Evolutionary conservation across 64 coral and sea anemone species (phyloP).

Genomic region (Montipora capricornis): DNA sequence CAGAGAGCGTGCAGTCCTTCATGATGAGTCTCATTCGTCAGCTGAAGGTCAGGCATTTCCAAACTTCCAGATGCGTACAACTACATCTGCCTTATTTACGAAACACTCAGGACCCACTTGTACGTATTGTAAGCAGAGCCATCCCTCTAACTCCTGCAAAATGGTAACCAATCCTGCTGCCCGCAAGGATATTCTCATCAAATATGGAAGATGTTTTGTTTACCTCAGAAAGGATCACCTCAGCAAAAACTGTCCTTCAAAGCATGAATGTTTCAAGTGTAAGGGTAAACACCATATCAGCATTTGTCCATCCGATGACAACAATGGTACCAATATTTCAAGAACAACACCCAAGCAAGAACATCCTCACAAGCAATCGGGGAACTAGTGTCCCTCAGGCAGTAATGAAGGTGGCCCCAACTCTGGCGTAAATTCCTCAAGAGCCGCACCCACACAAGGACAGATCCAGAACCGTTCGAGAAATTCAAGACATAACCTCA

Average conservation of each 20-base stretch:
- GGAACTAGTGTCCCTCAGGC: background rate
- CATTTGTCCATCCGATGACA: slow-evolving; percentile 13
- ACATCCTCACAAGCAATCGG: background rate
- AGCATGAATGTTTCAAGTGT: slow-evolving; percentile 51
- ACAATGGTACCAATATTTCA: background rate
- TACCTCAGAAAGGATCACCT: slow-evolving; percentile 55
- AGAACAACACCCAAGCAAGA: background rate
- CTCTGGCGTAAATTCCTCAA: background rate
- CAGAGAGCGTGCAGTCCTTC: background rate
- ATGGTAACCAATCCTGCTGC: slow-evolving; percentile 27
- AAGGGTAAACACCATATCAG: slow-evolving; percentile 41
- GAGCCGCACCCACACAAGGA: background rate
- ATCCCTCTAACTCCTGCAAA: background rate
- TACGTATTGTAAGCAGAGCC: background rate
- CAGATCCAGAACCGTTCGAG: background rate
- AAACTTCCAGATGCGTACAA: background rate
- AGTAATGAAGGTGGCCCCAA: background rate
- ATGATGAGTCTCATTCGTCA: background rate
- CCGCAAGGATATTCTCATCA: slow-evolving; percentile 26
- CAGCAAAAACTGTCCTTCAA: slow-evolving; percentile 33
- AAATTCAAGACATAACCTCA: background rate
- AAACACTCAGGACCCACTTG: background rate
- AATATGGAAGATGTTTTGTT: slow-evolving; percentile 54
- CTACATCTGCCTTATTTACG: background rate
- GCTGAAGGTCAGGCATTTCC: background rate